Base-by-base conservation (phyloP, 1,140 invertebrate species). In the Drosophila equinoxialis region DNA sequence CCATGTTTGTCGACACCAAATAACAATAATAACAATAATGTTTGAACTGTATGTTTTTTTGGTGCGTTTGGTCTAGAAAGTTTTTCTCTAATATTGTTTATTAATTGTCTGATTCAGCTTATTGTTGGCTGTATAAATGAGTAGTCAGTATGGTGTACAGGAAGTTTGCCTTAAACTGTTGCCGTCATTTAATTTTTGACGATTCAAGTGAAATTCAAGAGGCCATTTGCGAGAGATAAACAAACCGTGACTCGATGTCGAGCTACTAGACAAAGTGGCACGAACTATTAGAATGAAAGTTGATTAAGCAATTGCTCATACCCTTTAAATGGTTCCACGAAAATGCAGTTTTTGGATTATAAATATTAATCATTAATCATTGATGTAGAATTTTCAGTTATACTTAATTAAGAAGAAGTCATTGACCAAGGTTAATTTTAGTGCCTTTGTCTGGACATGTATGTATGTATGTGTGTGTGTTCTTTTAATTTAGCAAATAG, bases 181-280 rank as follows among this genome's bases (percentile, higher is more conserved):
- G 58, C 67, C 55, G 20, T 35, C 54, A 51, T 23, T 35, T 26
- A 3, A 26, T 26, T 26, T 26, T 26, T 26, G 23, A 26, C 23
- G 23, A 26, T 4, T 51, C 45, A 51, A 48, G 17, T 11, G 11
- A 35, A 65, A 64, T 59, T 65, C 41, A 59, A 68, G 48, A 37
- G 63, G 30, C 23, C 17, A 26, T 71, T 66, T 62, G 73, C n/a
- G 10, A 39, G 35, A 2, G 81, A 84, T 84, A 85, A 84, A 74
- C 54, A 68, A 48, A 37, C 61, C 61, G 65, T 80, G 81, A 81
- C 41, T 73, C 66, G 51, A 14, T 37, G 35, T 37, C 30, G 30
- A 41, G 17, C 64, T 48, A 87, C 6, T 51, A 51, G 82, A 86
- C 82, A 55, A 72, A 69, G 0, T 82, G 82, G 68, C 69, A 55